A percentile compares a stretch with the other conserved stretches of the same genome.
These are phyloP conservation scores for Hypocryptadius cinnamomeus DNA, from an alignment of 2,113 vertebrate species.

Conservation along the genomic window DNA sequence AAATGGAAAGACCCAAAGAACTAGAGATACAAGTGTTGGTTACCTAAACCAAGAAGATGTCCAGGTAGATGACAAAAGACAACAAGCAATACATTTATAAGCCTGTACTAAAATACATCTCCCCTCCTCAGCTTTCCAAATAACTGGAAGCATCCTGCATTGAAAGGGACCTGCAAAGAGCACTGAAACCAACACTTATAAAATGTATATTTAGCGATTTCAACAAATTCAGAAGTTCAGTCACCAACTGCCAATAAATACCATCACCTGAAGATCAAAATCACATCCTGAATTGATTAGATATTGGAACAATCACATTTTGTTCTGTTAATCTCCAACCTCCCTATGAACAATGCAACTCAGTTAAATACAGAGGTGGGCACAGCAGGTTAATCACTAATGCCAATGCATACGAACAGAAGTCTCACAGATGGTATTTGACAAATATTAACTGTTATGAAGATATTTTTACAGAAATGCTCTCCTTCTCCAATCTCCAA, in stretches of 20 bases:
- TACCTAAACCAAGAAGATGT: neutral
- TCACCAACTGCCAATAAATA: neutral
- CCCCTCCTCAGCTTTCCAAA: neutral
- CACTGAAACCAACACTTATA: neutral
- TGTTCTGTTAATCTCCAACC: neutral
- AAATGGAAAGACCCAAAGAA: neutral
- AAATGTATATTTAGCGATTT: neutral
- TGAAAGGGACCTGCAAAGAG: neutral
- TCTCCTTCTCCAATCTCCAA: neutral
- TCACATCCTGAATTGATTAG: neutral
- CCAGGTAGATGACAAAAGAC: neutral
- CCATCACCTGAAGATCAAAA: neutral
- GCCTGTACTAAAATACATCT: neutral
- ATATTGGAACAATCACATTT: neutral
- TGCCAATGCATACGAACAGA: neutral
- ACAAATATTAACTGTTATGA: neutral
- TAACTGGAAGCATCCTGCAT: fast-evolving
- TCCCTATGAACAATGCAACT: neutral
- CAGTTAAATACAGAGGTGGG: neutral
- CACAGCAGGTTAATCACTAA: neutral
- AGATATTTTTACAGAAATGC: neutral
- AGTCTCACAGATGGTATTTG: neutral
- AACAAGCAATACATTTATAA: neutral
- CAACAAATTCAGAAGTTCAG: neutral
- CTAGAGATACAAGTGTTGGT: neutral